Evolutionary conservation across 1,140 invertebrate species (phyloP).

Genomic region (Drosophila micromelanica): DNA sequence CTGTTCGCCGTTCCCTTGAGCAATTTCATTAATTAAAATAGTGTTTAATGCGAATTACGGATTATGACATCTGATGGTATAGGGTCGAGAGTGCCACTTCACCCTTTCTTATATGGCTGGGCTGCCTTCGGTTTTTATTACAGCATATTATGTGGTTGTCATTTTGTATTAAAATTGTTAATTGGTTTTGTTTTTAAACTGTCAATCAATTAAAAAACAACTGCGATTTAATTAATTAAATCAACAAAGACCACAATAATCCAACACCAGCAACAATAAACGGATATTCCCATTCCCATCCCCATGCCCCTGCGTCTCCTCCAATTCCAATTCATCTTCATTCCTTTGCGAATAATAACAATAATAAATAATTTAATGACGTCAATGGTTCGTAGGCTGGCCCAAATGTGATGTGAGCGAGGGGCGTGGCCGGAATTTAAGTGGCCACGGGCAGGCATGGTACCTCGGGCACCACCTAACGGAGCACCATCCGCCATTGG

Average conservation of each 20-base stretch:
- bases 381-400: conserved; percentile 37
- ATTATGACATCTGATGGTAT: conserved; percentile 70
- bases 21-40: conserved; percentile 81
- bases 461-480: conserved; percentile 38
- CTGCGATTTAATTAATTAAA: conserved; percentile 84
- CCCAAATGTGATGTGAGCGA: background rate
- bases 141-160: conserved; percentile 75
- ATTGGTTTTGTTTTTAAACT: conserved; percentile 84
- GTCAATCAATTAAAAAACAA: conserved; percentile 84
- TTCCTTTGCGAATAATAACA: conserved; percentile 27
- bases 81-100: background rate
- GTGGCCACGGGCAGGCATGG: conserved; percentile 45
- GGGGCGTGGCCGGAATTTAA: conserved; percentile 43
- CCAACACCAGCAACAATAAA: conserved; percentile 71
- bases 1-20: conserved; percentile 46
- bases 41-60: conserved; percentile 73
- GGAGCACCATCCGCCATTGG: conserved; percentile 42
- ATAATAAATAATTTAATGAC: conserved; percentile 60
- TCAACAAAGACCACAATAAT: conserved; percentile 81
- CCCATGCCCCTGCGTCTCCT: background rate
- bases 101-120: conserved; percentile 1
- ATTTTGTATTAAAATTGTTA: conserved; percentile 83
- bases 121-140: conserved; percentile 60
- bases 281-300: conserved; percentile 40
- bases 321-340: conserved; percentile 11